Evolutionary conservation across 2,888 invertebrate genomes (phyloP).

Genomic region (Acrocera orbiculus): DNA sequence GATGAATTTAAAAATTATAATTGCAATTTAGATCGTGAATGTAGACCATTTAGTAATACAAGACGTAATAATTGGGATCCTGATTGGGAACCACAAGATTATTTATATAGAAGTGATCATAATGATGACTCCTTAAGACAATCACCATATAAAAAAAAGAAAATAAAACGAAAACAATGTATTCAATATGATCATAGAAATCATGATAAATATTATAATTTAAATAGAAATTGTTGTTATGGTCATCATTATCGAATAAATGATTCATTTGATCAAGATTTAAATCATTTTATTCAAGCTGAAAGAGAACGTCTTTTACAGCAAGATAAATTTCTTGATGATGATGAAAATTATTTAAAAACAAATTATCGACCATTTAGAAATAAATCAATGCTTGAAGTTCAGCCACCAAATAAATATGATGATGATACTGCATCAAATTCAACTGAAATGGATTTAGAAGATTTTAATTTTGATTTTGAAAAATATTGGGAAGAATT

Average conservation of each 20-base stretch:
- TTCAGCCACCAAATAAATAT: slow-evolving; percentile 26
- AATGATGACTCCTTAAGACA: too few relatives aligned
- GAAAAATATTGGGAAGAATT: slow-evolving; percentile 32
- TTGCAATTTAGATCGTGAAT: slow-evolving; percentile 7
- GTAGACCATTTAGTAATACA: slow-evolving; percentile 8
- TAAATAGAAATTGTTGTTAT: slow-evolving; percentile 1
- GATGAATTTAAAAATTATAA: slow-evolving; percentile 25
- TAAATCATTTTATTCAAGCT: slow-evolving; percentile 27
- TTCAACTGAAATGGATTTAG: slow-evolving; percentile 29
- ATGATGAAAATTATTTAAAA: slow-evolving; percentile 25
- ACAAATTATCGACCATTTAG: slow-evolving; percentile 9
- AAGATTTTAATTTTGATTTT: slow-evolving; percentile 31
- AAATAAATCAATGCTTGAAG: slow-evolving; percentile 28
- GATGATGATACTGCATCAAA: slow-evolving; percentile 29
- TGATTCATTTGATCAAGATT: slow-evolving; percentile 22
- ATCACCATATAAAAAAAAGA: too few relatives aligned
- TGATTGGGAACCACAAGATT: slow-evolving; percentile 19
- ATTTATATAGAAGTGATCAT: slow-evolving; percentile 2
- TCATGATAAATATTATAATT: background rate
- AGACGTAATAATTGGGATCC: slow-evolving; percentile 22
- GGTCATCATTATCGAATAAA: slow-evolving; percentile 18
- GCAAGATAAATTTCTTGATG: slow-evolving; percentile 29
- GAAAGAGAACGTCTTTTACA: slow-evolving; percentile 25
- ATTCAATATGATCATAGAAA: too few relatives aligned
- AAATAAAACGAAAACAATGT: too few relatives aligned